Evolutionary conservation across 2,113 vertebrate genomes (phyloP), one percentile per base, ranked within the genome.

Genomic region (Serinus canaria): DNA sequence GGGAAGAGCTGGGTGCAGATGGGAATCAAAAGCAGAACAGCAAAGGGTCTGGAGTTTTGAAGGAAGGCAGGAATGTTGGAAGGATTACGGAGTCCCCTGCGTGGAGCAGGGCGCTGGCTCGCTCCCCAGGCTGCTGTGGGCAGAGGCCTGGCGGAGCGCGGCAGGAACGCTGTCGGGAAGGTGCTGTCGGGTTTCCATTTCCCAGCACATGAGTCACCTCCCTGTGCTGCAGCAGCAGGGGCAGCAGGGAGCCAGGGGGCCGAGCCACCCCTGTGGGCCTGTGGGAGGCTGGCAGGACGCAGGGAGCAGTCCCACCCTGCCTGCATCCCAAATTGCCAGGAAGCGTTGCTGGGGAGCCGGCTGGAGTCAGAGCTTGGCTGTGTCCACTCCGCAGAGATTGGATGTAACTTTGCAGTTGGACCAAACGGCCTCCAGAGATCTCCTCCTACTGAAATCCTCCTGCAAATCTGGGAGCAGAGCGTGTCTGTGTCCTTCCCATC

Each of bases 151-250:
- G 95, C 83, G 74, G 96, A 98, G 96, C 88, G 55, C 28, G 30
- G 97, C 97, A 72, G 97, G 58, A 85, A 24, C 76, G 90, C 90
- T 97, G 97, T 96, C 95, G 96, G 98, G 98, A 97, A 98, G 98
- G 97, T 96, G 97, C 52, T 53, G 52, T 18, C 90, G 30, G 95
- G 90, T 87, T 97, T 94, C 89, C 97, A 96, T 97, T 98, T 98
- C 98, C 97, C 98, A 97, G 98, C 97, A 95, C 89, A 97, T 97
- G 98, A 98, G 96, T 98, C 98, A 98, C 96, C 96, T 96, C 97
- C 85, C 94, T 72, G 96, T 46, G 96, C 74, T 91, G 95, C 95
- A 90, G 97, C 76, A 96, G 94, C 97, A 92, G 14, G 96, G 97
- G 97, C 97, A 97, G 96, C 56, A 35, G 96, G 20, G 91, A 96